These are phyloP conservation scores for Podarcis raffonei DNA, from an alignment of 2,113 vertebrate species.

Conservation along the genomic window DNA sequence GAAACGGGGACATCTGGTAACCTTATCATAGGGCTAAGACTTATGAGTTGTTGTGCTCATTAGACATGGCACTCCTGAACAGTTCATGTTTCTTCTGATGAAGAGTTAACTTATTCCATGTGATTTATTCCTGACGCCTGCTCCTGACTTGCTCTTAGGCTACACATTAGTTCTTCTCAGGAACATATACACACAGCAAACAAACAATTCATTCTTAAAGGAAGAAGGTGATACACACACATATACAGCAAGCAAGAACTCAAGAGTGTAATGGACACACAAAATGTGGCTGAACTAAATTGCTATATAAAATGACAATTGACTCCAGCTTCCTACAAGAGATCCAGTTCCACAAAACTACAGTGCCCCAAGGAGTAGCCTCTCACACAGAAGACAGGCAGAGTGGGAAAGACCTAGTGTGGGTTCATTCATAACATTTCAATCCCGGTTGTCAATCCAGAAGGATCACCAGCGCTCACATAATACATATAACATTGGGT, in stretches of 20 bases:
- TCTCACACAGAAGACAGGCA: background rate
- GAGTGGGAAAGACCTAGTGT: background rate
- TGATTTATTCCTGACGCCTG: no score
- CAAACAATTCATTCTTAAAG: background rate
- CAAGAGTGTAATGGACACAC: background rate
- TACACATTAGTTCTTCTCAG: background rate
- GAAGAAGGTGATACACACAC: background rate
- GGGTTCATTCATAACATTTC: background rate
- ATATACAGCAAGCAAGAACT: background rate
- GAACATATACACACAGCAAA: background rate
- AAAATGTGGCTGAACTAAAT: background rate
- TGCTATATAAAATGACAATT: background rate
- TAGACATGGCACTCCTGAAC: no score
- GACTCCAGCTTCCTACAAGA: background rate
- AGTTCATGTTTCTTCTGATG: no score
- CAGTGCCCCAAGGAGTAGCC: background rate
- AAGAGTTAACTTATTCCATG: no score
- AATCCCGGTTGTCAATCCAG: background rate
- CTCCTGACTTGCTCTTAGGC: no score
- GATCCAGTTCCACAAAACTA: background rate
- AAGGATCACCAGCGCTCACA: background rate
- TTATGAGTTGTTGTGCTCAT: no score
- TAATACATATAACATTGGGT: background rate
- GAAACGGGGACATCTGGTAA: no score
- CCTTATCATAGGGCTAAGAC: no score